These are phyloP conservation scores for Drosophila pallidifrons DNA, from an alignment of 1,140 invertebrate species.

Conservation along the genomic window DNA sequence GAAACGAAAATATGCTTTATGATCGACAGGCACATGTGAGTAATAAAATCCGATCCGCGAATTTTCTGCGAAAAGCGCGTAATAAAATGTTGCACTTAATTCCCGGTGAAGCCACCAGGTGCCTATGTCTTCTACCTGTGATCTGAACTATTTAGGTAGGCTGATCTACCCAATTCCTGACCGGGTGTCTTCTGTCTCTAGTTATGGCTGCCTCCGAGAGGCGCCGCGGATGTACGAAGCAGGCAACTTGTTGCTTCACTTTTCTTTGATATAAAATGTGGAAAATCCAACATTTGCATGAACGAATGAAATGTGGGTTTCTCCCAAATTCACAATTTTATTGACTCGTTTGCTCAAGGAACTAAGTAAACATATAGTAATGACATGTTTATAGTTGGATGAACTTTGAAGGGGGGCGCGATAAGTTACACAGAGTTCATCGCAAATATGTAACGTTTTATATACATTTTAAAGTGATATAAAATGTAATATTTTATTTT, in stretches of 20 bases:
- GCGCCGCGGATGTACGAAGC: constrained; percentile 33
- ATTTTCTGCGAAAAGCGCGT: constrained; percentile 63
- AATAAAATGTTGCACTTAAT: constrained; percentile 59
- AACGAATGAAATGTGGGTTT: constrained; percentile 70
- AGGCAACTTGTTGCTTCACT: constrained; percentile 65
- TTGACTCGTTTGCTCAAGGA: constrained; percentile 40
- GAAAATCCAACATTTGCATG: constrained; percentile 77
- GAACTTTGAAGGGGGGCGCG: constrained; percentile 16
- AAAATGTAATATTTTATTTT: neutral
- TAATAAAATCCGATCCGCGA: constrained; percentile 75
- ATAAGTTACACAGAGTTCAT: neutral
- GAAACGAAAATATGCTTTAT: constrained; percentile 50
- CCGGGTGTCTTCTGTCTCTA: constrained; percentile 26
- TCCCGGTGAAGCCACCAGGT: constrained; percentile 42
- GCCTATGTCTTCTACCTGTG: constrained; percentile 26
- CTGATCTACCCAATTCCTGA: constrained; percentile 15
- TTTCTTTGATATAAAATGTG: constrained; percentile 79
- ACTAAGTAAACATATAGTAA: constrained; percentile 7
- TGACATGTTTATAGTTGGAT: constrained; percentile 5
- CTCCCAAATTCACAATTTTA: constrained; percentile 63
- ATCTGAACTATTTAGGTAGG: constrained; percentile 72
- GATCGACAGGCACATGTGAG: constrained; percentile 52
- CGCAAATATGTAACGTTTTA: neutral
- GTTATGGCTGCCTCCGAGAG: constrained; percentile 9
- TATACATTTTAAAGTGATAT: neutral